A percentile compares a stretch with the other conserved stretches of the same genome.
Conservation (phyloP, 1,140 invertebrate species). For the Diplogasteroides magnus region DNA sequence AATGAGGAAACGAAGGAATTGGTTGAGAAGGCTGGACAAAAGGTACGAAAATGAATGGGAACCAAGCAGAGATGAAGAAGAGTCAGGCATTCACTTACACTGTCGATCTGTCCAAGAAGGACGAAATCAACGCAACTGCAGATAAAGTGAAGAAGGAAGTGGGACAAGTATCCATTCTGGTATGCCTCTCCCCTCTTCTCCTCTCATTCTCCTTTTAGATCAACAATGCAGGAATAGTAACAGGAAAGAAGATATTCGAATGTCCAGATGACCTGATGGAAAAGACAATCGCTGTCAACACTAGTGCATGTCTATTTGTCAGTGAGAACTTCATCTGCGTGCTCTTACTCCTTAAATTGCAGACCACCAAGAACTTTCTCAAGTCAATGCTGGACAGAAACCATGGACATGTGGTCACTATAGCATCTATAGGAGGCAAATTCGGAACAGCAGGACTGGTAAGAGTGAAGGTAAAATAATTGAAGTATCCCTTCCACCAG, state of each 20-base stretch:
- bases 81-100: slow-evolving; percentile 54
- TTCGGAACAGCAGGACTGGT: slow-evolving; percentile 73
- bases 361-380: slow-evolving; percentile 68
- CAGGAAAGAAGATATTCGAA: slow-evolving; percentile 71
- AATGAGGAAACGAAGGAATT: slow-evolving; percentile 21
- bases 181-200: slow-evolving; percentile 93
- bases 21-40: slow-evolving; percentile 63
- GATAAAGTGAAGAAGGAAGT: too few relatives aligned
- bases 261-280: too few relatives aligned
- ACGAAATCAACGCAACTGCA: slow-evolving; percentile 68
- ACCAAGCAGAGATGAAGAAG: not conserved
- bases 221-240: too few relatives aligned
- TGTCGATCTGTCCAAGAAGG: slow-evolving; percentile 77
- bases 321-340: too few relatives aligned
- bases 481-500: slow-evolving; percentile 1
- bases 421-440: slow-evolving; percentile 84
- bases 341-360: slow-evolving; percentile 25
- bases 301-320: slow-evolving; percentile 68
- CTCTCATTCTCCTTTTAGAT: too few relatives aligned
- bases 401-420: slow-evolving; percentile 86
- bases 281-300: slow-evolving; percentile 67
- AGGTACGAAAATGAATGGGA: slow-evolving; percentile 45
- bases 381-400: slow-evolving; percentile 74
- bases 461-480: too few relatives aligned
- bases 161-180: slow-evolving; percentile 77